Evolutionary conservation across 1,140 invertebrate genomes (phyloP).

Genomic region (Drosophila nigrodunni): DNA sequence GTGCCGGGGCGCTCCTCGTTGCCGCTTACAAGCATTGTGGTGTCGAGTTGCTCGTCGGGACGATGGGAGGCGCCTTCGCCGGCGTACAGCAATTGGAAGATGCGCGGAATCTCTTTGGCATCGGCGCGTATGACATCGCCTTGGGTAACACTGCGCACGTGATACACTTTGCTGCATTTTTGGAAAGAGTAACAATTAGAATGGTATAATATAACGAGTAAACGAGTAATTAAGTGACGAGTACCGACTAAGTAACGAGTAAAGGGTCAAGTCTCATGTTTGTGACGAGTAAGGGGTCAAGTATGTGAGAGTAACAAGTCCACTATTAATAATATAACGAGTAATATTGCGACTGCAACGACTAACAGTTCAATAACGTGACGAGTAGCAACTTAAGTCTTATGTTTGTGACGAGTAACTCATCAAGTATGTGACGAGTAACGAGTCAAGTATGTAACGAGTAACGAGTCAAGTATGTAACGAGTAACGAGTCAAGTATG

Average conservation of each 20-base stretch:
- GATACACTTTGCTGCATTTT: slow-evolving; percentile 95
- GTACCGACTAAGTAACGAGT: not conserved
- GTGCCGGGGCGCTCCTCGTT: slow-evolving; percentile 91
- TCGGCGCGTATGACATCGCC: slow-evolving; percentile 99
- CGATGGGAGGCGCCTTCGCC: slow-evolving; percentile 96
- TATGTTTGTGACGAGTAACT: not conserved
- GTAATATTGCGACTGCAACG: not conserved
- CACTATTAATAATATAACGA: too few relatives aligned
- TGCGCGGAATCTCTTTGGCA: slow-evolving; percentile 99
- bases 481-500: too few relatives aligned
- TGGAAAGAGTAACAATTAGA: not conserved
- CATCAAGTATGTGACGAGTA: too few relatives aligned
- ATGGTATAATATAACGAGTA: not conserved
- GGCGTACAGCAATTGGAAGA: slow-evolving; percentile 98
- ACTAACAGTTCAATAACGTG: not conserved
- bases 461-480: not conserved
- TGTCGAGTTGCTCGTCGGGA: slow-evolving; percentile 88
- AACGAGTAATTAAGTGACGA: not conserved
- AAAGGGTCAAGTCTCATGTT: not conserved
- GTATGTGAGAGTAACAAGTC: not conserved
- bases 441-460: too few relatives aligned
- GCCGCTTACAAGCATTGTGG: slow-evolving; percentile 84
- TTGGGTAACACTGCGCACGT: slow-evolving; percentile 98
- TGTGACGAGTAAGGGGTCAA: not conserved
- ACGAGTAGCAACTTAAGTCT: not conserved